Percentiles rank a stretch among this genome's conserved stretches.
Conservation (phyloP, 2,888 invertebrate species). For the Proisotoma minuta region DNA sequence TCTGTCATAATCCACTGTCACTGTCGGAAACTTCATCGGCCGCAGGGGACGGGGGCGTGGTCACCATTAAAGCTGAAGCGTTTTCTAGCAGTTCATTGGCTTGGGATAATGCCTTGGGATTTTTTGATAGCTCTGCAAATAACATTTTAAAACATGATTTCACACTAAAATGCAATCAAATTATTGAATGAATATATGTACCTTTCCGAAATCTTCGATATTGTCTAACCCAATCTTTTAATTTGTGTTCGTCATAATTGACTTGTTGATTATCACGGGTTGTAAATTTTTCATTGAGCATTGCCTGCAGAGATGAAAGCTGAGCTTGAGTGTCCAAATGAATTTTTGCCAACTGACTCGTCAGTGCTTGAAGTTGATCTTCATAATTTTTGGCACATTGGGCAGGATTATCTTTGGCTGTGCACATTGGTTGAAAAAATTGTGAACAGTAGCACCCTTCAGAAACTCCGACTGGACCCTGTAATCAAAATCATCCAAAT, state of each 20-base stretch:
- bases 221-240: constrained; percentile 44
- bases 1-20: constrained; percentile 37
- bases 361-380: constrained; percentile 38
- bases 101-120: constrained; percentile 39
- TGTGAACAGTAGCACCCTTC: constrained; percentile 91
- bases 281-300: constrained; percentile 41
- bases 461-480: constrained; percentile 87
- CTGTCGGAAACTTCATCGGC: constrained; percentile 37
- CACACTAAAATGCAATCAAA: no score
- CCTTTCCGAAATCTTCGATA: constrained; percentile 46
- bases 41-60: constrained; percentile 34
- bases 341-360: constrained; percentile 41
- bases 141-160: neutral
- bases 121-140: constrained; percentile 36
- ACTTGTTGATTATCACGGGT: constrained; percentile 32
- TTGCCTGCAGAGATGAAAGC: constrained; percentile 39
- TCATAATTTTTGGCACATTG: constrained; percentile 40
- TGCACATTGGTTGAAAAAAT: constrained; percentile 58
- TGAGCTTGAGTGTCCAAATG: constrained; percentile 43
- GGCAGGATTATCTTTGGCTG: constrained; percentile 28
- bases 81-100: constrained; percentile 41
- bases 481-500: constrained; percentile 28
- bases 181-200: no score
- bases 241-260: constrained; percentile 36
- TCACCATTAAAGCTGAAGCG: constrained; percentile 40